phyloP scores from a whole-genome alignment of 2,888 invertebrate genomes.

The Fragum sueziense region DNA sequence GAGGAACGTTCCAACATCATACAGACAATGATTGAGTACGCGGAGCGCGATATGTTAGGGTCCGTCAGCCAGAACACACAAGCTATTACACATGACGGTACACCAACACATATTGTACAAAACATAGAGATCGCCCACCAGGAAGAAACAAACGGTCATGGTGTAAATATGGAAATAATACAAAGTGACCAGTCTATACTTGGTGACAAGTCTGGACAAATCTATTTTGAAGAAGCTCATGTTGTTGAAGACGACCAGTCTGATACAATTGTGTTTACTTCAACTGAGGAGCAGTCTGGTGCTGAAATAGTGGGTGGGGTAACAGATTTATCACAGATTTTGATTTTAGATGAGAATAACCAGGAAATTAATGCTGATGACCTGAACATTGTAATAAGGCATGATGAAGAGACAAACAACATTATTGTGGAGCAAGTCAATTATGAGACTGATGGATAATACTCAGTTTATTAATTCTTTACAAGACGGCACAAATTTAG shows the following conservation, averaged over 20 bases:
- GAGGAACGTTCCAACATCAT: constrained; percentile 33
- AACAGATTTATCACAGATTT: constrained; percentile 5
- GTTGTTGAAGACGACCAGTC: constrained; percentile 7
- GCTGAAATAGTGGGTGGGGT: not conserved
- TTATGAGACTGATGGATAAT: no score
- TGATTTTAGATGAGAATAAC: not conserved
- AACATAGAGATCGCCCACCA: no score
- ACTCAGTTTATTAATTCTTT: no score
- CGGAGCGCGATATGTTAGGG: constrained; percentile 31
- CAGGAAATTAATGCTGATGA: not conserved
- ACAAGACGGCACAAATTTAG: no score
- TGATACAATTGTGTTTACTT: not conserved
- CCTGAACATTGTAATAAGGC: not conserved
- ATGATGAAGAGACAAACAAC: constrained; percentile 9
- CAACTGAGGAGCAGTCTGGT: not conserved
- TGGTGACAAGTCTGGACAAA: not conserved
- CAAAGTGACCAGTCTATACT: not conserved
- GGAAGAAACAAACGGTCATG: no score
- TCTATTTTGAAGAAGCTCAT: constrained; percentile 4
- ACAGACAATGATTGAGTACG: constrained; percentile 48
- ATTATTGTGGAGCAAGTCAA: constrained; percentile 17
- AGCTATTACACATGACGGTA: no score
- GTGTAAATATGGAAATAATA: no score
- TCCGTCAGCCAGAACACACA: no score
- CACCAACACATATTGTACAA: no score